Base-by-base conservation (phyloP, 2,797 vertebrate species). In the Enteromius trimaculatus region DNA sequence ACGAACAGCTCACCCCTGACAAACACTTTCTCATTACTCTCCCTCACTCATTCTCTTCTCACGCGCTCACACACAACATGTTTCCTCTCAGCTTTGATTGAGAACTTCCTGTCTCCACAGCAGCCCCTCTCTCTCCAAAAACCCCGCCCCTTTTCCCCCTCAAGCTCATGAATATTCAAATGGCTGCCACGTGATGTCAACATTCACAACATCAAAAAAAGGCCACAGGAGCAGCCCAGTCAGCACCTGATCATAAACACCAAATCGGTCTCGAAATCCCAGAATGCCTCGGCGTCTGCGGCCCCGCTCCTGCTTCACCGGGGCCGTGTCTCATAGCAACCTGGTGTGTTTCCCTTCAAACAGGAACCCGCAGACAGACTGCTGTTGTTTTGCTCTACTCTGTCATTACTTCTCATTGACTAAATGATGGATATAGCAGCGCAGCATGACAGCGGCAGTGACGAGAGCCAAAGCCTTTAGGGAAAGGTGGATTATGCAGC, bases 351-450 rank as follows among this genome's bases (percentile, higher is more conserved):
- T 86, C 80, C 77, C 79, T 64, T 88, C 82, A 86, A 87, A 87
- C 85, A 87, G 81, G 85, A 86, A 89, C 70, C 82, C 80, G 53
- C 86, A 85, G 80, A 83, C 86, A 85, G 86, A 77, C 72, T 66
- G 65, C 76, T 82, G 83, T 77, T 86, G 79, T 84, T 77, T 85
- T 84, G 81, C 68, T 42, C 77, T 86, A 55, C 66, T 82, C 86
- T 84, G 82, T 86, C 89, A 87, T 88, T 87, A 81, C 72, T 88
- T 84, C 84, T 86, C 79, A 87, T 85, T 84, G 83, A 87, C 79
- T 81, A 42, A 83, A 69, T 89, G 89, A 89, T 89, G 83, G 86
- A 86, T 85, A 82, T 34, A 62, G 83, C 69, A 60, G 81, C 49
- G 76, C 80, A 69, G 86, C 84, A 65, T 87, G 83, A 87, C 86